Percentiles rank a stretch among this genome's conserved stretches.
These are phyloP conservation scores for Chironomus tepperi DNA, from an alignment of 1,140 invertebrate species.

Conservation along the genomic window DNA sequence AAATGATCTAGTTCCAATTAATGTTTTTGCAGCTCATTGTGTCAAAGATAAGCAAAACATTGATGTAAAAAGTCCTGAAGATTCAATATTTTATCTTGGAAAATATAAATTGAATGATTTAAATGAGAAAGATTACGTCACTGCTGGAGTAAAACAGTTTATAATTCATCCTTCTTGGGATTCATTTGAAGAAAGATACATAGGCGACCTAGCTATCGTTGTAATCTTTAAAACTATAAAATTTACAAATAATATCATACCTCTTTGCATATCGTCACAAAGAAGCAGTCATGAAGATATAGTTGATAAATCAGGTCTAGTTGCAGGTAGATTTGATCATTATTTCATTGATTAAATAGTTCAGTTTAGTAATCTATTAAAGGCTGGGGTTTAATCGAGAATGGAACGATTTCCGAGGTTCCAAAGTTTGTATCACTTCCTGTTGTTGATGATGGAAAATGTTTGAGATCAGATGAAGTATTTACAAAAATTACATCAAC, in stretches of 20 bases:
- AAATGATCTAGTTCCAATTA: background rate
- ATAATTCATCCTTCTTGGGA: conserved; percentile 43
- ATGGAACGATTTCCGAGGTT: background rate
- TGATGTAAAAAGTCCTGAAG: conserved; percentile 34
- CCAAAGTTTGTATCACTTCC: background rate
- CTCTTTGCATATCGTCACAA: conserved; percentile 48
- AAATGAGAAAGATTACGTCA: conserved; percentile 37
- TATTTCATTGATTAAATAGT: background rate
- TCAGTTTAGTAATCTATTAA: background rate
- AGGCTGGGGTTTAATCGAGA: background rate
- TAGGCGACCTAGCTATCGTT: conserved; percentile 42
- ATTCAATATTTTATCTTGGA: conserved; percentile 40
- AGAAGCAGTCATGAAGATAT: conserved; percentile 29
- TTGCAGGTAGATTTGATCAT: conserved; percentile 47
- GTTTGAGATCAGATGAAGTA: conserved; percentile 31
- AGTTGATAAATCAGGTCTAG: conserved; percentile 31
- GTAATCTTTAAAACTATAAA: conserved; percentile 31
- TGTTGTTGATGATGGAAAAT: conserved; percentile 30
- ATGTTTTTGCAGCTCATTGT: conserved; percentile 29
- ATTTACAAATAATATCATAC: conserved; percentile 40
- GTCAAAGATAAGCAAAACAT: conserved; percentile 31
- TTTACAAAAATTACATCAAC: conserved; percentile 34
- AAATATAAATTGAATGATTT: background rate
- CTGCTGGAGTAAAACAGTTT: conserved; percentile 38
- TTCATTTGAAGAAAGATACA: conserved; percentile 34